Base-by-base conservation (phyloP, 2,888 invertebrate species). In the Escarpia spicata region DNA sequence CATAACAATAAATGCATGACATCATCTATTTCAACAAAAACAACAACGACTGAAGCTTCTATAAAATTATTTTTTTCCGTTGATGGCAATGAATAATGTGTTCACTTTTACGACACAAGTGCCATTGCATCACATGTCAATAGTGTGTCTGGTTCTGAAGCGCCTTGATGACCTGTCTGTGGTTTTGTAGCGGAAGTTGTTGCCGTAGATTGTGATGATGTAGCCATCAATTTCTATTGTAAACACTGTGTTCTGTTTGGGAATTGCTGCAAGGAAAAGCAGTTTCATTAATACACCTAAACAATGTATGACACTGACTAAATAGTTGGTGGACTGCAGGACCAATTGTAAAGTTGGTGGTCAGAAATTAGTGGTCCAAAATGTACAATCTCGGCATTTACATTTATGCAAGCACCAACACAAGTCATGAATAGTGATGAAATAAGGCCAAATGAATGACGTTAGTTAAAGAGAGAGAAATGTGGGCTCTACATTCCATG, bases 161-260 rank as follows among this genome's bases (percentile, higher is more conserved):
- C 98, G 98, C 95, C 98, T 98, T 0, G 97, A 97, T 19, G 98
- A 98, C 94, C 98, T 97, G 94, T 98, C 98, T 1, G 98, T 98
- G 0, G 98, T 98, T 93, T 98, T 97, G n/a, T 97, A 97, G 94
- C 97, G 97, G 92, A 99, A 97, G 96, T 98, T 98, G 96, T 98
- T 98, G 12, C 99, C 99, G 97, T 98, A 98, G 92, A 99, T 97
- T 92, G 98, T 98, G 93, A 98, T 97, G 93, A 97, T 96, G 94
- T 97, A 97, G 92, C 97, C 97, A 45, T 97, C 97, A 91, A 99
- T 95, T 93, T 97, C 97, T 94, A 98, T 97, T 93, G 97, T 97
- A 96, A 99, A 98, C 2, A 98, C 97, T 95, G 97, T 97, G 92
- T 98, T 97, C 94, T 97, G 97, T 96, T 99, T 99, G 3, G 98